Percentiles rank a stretch among this genome's conserved stretches.
Evolutionary conservation across 1,140 invertebrate genomes (phyloP).

Genomic region (Hyles euphorbiae): DNA sequence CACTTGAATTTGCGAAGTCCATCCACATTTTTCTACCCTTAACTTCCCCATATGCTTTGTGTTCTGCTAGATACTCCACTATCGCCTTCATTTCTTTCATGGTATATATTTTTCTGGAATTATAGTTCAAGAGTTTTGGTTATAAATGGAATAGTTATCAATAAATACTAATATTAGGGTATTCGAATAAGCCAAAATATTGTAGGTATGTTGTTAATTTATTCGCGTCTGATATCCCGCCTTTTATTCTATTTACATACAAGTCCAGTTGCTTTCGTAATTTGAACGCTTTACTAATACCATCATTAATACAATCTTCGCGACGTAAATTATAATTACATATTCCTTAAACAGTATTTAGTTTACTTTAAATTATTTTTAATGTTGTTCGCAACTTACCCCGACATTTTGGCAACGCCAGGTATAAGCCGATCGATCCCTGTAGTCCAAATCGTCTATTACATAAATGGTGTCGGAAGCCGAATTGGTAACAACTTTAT

Average conservation of each 20-base stretch:
- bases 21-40: slow-evolving; percentile 64
- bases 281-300: too few relatives aligned
- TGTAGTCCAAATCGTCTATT: too few relatives aligned
- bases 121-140: neutral
- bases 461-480: too few relatives aligned
- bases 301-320: too few relatives aligned
- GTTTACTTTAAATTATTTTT: too few relatives aligned
- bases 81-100: slow-evolving; percentile 59
- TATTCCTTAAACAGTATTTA: too few relatives aligned
- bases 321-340: too few relatives aligned
- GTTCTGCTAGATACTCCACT: slow-evolving; percentile 53
- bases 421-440: neutral
- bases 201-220: neutral
- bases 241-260: too few relatives aligned
- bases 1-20: slow-evolving; percentile 49
- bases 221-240: neutral
- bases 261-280: too few relatives aligned
- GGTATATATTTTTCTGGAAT: slow-evolving; percentile 60
- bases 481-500: too few relatives aligned
- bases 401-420: slow-evolving; percentile 52
- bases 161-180: neutral
- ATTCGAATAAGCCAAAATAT: too few relatives aligned
- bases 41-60: slow-evolving; percentile 44
- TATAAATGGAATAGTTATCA: neutral
- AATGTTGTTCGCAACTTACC: slow-evolving; percentile 29